Evolutionary conservation across 2,113 vertebrate genomes (phyloP).

Genomic region (Orthonyx spaldingii): DNA sequence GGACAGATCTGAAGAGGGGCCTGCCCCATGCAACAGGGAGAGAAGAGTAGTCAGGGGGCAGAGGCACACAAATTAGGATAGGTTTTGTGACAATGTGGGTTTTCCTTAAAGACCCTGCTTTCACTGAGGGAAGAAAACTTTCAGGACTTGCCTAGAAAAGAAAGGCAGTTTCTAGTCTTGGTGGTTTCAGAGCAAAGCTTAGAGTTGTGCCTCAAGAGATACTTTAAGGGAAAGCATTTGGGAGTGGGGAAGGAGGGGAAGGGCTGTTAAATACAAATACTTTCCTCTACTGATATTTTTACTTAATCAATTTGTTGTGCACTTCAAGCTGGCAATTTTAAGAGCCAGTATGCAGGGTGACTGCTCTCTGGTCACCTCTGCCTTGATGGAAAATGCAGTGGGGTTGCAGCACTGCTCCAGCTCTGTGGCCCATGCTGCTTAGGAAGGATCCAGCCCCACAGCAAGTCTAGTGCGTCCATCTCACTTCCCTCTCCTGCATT

Average conservation of each 20-base stretch:
- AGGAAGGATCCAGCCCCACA: background rate
- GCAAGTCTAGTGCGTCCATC: background rate
- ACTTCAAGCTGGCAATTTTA: background rate
- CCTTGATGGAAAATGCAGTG: background rate
- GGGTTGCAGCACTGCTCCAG: background rate
- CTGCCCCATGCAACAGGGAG: background rate
- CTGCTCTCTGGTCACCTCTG: background rate
- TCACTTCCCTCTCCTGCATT: background rate
- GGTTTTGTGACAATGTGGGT: background rate
- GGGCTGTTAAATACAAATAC: background rate
- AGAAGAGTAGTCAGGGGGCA: background rate
- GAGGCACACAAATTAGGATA: background rate
- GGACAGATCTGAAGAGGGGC: background rate
- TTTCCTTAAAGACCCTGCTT: background rate
- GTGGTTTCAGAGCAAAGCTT: background rate
- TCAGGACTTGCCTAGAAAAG: background rate
- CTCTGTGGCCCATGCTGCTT: background rate
- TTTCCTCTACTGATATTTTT: background rate
- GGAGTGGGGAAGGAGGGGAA: background rate
- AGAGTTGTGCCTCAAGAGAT: background rate
- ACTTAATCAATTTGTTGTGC: background rate
- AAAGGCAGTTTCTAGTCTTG: background rate
- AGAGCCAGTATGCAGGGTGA: fast-evolving
- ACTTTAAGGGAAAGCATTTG: conserved; percentile 5
- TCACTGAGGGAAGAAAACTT: background rate